Conservation (phyloP, 2,888 invertebrate species). For the Caenorhabditis sp. region DNA sequence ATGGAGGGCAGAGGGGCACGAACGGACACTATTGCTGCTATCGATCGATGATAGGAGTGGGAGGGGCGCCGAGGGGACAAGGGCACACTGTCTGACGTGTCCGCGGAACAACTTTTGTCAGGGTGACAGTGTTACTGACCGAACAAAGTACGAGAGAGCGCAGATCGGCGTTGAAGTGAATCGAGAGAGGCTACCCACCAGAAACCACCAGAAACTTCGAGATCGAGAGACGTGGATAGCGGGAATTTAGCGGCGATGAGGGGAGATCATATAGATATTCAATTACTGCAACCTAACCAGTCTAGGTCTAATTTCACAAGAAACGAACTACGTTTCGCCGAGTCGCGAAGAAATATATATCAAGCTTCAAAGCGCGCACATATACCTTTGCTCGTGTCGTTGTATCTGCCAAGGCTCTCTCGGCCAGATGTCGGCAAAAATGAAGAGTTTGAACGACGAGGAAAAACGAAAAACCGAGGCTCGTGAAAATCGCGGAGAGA, state of each 20-base stretch:
- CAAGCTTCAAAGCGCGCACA: conserved; percentile 1
- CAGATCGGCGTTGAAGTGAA: not conserved
- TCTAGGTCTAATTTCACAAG: not conserved
- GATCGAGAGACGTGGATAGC: not conserved
- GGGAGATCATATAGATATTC: conserved; percentile 29
- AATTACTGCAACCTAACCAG: conserved; percentile 10
- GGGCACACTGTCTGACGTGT: conserved; percentile 39
- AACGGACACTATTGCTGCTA: conserved; percentile 20
- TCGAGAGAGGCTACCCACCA: not conserved
- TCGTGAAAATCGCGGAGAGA: conserved; percentile 9
- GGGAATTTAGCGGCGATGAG: conserved; percentile 14
- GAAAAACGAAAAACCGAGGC: too few relatives aligned
- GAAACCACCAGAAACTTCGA: conserved; percentile 17
- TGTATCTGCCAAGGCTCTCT: conserved; percentile 21
- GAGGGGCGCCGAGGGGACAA: conserved; percentile 25
- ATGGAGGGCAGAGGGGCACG: conserved; percentile 8
- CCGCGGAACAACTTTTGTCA: conserved; percentile 38
- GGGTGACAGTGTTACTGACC: conserved; percentile 19
- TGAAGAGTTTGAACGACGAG: conserved; percentile 13
- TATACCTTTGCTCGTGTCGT: conserved; percentile 3
- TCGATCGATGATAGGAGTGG: conserved; percentile 45
- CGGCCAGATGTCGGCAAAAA: conserved; percentile 22
- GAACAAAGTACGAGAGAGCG: conserved; percentile 26
- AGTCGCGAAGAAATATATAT: not conserved
- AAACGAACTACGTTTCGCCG: not conserved